phyloP scores from a whole-genome alignment of 2,797 vertebrate species.

The Brotula barbata region DNA sequence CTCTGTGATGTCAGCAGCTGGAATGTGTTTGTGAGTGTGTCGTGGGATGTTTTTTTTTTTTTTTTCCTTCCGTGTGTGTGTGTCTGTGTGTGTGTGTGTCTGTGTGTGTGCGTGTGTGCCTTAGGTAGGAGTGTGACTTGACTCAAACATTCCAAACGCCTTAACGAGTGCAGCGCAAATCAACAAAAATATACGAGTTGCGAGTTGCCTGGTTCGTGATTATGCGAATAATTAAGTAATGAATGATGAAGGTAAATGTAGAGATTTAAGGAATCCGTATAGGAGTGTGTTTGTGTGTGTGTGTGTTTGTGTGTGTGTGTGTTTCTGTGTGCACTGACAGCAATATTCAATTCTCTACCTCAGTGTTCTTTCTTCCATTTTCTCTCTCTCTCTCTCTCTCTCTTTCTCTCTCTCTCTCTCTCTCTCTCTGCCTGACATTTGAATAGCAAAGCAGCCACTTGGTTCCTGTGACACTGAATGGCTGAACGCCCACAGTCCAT shows the following conservation, averaged over 20 bases:
- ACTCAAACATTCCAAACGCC: too few relatives aligned
- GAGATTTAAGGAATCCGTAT: too few relatives aligned
- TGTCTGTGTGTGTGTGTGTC: background rate
- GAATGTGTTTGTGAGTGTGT: constrained; percentile 41
- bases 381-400: constrained; percentile 17
- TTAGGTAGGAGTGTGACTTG: too few relatives aligned
- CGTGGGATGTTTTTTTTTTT: background rate
- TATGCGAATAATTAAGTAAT: too few relatives aligned
- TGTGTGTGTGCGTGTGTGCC: constrained; percentile 8
- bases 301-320: too few relatives aligned
- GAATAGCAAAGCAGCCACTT: constrained; percentile 78
- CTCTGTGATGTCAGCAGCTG: constrained; percentile 16
- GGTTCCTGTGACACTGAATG: constrained; percentile 54
- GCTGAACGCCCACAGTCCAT: constrained; percentile 62
- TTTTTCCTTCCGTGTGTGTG: background rate
- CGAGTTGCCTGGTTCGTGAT: too few relatives aligned
- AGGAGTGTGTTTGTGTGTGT: background rate
- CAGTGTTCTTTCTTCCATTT: constrained; percentile 14
- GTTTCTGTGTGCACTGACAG: background rate
- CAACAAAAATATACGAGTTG: too few relatives aligned
- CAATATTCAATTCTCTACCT: constrained; percentile 5
- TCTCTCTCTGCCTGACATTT: constrained; percentile 64
- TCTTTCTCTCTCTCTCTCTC: constrained; percentile 23
- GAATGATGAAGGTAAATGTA: too few relatives aligned
- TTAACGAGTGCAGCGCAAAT: too few relatives aligned